These are phyloP conservation scores for Drosophila pachea DNA, from an alignment of 1,140 invertebrate genomes.

Conservation along the genomic window DNA sequence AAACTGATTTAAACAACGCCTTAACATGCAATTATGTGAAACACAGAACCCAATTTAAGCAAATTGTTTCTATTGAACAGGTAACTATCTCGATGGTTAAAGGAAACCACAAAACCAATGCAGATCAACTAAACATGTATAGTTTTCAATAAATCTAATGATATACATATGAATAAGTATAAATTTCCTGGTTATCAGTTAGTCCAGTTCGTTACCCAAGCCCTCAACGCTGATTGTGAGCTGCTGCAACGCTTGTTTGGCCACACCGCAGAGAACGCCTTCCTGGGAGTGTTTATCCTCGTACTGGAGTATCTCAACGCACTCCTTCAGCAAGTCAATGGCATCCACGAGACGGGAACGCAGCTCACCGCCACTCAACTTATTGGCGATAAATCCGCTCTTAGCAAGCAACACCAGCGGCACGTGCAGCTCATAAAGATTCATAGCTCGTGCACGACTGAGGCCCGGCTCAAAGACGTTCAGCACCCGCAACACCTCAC, in stretches of 20 bases:
- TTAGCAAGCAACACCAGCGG: conserved; percentile 86
- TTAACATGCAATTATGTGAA: conserved; percentile 43
- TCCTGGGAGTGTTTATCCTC: conserved; percentile 85
- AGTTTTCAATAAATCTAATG: conserved; percentile 44
- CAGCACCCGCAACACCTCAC: conserved; percentile 83
- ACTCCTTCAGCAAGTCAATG: conserved; percentile 81
- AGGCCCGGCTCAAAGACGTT: conserved; percentile 87
- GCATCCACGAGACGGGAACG: conserved; percentile 84
- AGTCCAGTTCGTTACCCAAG: conserved; percentile 60
- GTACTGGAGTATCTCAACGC: conserved; percentile 83
- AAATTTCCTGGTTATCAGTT: conserved; percentile 41
- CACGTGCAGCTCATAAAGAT: conserved; percentile 88
- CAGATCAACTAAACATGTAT: conserved; percentile 24
- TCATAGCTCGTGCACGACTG: conserved; percentile 86
- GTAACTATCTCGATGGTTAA: conserved; percentile 19
- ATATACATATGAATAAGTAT: conserved; percentile 33
- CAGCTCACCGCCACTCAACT: conserved; percentile 82
- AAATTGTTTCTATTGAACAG: conserved; percentile 25
- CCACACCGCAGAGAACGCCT: conserved; percentile 84
- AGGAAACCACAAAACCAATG: conserved; percentile 7
- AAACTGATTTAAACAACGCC: conserved; percentile 34
- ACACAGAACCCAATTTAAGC: conserved; percentile 13
- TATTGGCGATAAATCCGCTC: conserved; percentile 81
- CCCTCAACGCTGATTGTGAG: conserved; percentile 83
- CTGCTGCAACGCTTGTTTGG: conserved; percentile 82